Base-by-base conservation (phyloP, 2,797 vertebrate genomes). In the Cirrhinus mrigala region DNA sequence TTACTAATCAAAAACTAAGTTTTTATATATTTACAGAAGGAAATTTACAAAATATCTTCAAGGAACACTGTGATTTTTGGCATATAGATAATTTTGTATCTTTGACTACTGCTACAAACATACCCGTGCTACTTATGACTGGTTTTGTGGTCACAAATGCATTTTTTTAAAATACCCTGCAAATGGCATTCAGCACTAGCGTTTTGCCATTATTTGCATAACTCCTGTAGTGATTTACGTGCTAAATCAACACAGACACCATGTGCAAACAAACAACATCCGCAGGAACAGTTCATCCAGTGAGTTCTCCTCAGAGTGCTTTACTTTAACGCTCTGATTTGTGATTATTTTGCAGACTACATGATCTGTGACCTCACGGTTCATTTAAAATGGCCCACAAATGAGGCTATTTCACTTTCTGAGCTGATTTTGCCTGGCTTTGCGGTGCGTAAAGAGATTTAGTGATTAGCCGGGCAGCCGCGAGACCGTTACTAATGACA, bases 401-500 rank as follows among this genome's bases (percentile, higher is more conserved):
- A 62, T 74, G 44, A 83, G 58, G 18, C 18, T 3, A 27, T 66
- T 66, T 82, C 50, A 27, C 82, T 11, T 27, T 56, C n/a, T 15
- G 24, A 82, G 81, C 12, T 74, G 11, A 64, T 75, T 37, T 24
- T 46, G 54, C 37, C 8, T 3, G 6, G n/a, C 64, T 69, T 54
- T 40, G 29, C 15, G 0, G 44, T 0, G 16, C 4, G 15, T 29
- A 83, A 62, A 78, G 81, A 74, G 70, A 77, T 58, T 81, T 48
- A 33, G 78, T 73, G 70, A 83, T 70, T 83, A 83, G 24, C 44
- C 6, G 40, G 48, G 52, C 73, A 56, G 44, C 81, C 20, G 37
- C 71, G 18, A 15, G n/a, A 64, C 50, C 56, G 82, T 90, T 85
- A 79, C 83, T 79, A 88, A 90, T 86, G 87, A 89, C 58, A 79